Conservation (phyloP, 2,888 invertebrate genomes). For the Orchestes rusci region DNA sequence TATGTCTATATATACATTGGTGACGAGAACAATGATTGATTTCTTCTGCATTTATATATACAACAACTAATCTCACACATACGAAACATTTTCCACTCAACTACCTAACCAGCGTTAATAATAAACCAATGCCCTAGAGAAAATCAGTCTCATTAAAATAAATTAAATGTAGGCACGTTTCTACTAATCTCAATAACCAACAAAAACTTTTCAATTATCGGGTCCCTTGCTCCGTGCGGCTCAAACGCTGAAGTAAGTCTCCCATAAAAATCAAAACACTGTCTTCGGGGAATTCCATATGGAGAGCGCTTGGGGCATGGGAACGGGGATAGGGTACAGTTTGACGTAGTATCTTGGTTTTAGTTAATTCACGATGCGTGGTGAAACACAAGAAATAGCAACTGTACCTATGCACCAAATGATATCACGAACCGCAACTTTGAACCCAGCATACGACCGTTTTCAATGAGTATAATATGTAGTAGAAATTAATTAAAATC, state of each 20-base stretch:
- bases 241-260: slow-evolving; percentile 35
- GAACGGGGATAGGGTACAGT: no score
- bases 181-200: slow-evolving; percentile 40
- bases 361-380: no score
- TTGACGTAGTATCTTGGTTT: no score
- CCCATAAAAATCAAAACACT: slow-evolving; percentile 44
- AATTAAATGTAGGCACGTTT: slow-evolving; percentile 40
- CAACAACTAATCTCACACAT: no score
- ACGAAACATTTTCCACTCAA: no score
- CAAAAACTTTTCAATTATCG: slow-evolving; percentile 41
- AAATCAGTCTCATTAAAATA: slow-evolving; percentile 36
- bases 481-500: no score
- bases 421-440: slow-evolving; percentile 7
- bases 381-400: not conserved
- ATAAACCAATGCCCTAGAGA: slow-evolving; percentile 29
- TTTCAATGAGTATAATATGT: no score
- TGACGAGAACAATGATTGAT: no score
- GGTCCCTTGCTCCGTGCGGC: slow-evolving; percentile 15
- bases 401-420: slow-evolving; percentile 6
- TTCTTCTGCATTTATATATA: no score
- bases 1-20: no score
- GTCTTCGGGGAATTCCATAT: slow-evolving; percentile 22
- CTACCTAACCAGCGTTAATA: slow-evolving; percentile 22
- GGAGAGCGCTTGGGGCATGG: no score
- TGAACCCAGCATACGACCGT: no score